Percentiles rank a stretch among this genome's conserved stretches.
Conservation (phyloP, 2,113 vertebrate species). For the Acinonyx jubatus region DNA sequence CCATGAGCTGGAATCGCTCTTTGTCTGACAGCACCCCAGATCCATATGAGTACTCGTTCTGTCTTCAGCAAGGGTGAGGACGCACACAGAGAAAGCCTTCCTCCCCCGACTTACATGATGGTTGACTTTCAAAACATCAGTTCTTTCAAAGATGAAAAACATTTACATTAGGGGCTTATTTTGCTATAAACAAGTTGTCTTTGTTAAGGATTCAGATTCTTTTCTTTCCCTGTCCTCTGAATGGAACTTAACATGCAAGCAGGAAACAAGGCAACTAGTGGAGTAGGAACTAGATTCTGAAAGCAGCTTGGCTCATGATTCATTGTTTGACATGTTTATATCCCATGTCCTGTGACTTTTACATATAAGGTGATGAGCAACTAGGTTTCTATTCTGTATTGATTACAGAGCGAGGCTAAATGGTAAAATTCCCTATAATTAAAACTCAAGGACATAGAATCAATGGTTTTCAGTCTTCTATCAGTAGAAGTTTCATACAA, state of each 20-base stretch:
- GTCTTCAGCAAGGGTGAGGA: not conserved
- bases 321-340: not conserved
- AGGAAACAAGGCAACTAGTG: not conserved
- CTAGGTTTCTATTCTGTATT: not conserved
- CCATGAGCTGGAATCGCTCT: not conserved
- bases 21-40: not conserved
- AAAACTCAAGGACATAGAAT: constrained; percentile 20
- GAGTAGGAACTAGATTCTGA: not conserved
- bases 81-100: not conserved
- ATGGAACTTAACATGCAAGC: not conserved
- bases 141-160: not conserved
- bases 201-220: not conserved
- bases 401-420: constrained; percentile 22
- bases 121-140: not conserved
- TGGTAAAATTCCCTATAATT: not conserved
- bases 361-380: not conserved
- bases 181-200: constrained; percentile 2
- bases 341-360: not conserved
- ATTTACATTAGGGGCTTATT: not conserved
- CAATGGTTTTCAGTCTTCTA: not conserved
- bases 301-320: not conserved
- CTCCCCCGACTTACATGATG: not conserved
- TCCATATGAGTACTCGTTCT: not conserved
- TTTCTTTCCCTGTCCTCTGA: not conserved
- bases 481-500: fast-evolving